Base-by-base conservation (phyloP, 2,888 invertebrate species). In the Emesis furor region DNA sequence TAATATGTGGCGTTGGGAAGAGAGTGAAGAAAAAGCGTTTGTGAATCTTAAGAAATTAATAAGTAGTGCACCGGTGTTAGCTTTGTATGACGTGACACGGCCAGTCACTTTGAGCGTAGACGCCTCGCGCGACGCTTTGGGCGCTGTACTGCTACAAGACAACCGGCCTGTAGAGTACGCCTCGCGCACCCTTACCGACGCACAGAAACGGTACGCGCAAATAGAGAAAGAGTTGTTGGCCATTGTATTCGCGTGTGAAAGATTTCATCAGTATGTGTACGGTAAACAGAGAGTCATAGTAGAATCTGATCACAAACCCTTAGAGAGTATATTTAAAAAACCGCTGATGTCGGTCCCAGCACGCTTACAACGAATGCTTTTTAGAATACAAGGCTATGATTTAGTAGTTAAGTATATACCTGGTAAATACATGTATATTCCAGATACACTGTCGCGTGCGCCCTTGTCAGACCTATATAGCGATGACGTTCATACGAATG, bases 111-210 rank as follows among this genome's bases (percentile, higher is more conserved):
- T 55, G 17, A 17, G 17, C 6, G 55, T 55, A 17, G 55, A 55
- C 55, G 55, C 4, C 5, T 17, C 17, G 3, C 3, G 55, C 17
- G 17, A 1, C 0, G 55, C 55, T 17, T 17, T 55, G 3, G 88
- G 90, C 59, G 89, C 89, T 5, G 87, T 86, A 65, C 77, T 88
- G 35, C 14, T 89, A 78, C 89, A 90, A 79, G 77, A 46, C 73
- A 86, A 84, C 35, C 85, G 85, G 6, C 84, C 85, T n/a, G 84
- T 89, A 8, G 86, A 86, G 80, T 87, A 80, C 69, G 87, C 86
- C n/a, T 84, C 86, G 59, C 84, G 81, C 68, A 86, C 85, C 10
- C 86, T 84, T 76, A 83, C 82, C 2, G 83, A 81, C 59, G 67
- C 88, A n/a, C 87, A 87, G 73, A 30, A 14, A 30, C 35, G 86